Evolutionary conservation across 2,888 invertebrate genomes (phyloP).

Genomic region (Drosophila monieri): DNA sequence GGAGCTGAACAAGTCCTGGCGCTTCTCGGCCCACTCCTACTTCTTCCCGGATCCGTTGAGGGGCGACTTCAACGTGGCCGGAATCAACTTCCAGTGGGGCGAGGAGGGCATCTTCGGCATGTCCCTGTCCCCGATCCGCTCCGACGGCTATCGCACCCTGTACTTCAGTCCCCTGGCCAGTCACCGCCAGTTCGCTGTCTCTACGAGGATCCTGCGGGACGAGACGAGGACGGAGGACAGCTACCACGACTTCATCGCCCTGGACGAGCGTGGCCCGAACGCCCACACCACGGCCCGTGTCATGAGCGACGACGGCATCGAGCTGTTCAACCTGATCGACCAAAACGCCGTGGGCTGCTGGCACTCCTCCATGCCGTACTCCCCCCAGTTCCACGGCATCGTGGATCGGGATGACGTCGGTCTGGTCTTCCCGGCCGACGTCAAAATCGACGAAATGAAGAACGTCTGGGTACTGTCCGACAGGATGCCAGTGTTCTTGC

Average conservation of each 20-base stretch:
- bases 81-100: slow-evolving; percentile 93
- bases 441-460: slow-evolving; percentile 89
- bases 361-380: slow-evolving; percentile 88
- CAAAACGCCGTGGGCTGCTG: slow-evolving; percentile 93
- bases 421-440: slow-evolving; percentile 91
- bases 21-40: slow-evolving; percentile 89
- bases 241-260: slow-evolving; percentile 88
- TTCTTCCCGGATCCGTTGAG: slow-evolving; percentile 92
- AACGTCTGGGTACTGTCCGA: slow-evolving; percentile 93
- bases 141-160: slow-evolving; percentile 89
- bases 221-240: slow-evolving; percentile 88
- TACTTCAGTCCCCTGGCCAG: slow-evolving; percentile 93
- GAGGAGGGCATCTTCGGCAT: slow-evolving; percentile 93
- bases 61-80: slow-evolving; percentile 91
- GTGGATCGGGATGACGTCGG: slow-evolving; percentile 91
- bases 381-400: slow-evolving; percentile 88
- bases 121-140: slow-evolving; percentile 87
- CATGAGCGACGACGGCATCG: slow-evolving; percentile 90
- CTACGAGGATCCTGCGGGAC: slow-evolving; percentile 89
- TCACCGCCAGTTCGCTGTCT: slow-evolving; percentile 91
- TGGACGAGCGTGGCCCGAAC: slow-evolving; percentile 87
- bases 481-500: slow-evolving; percentile 91
- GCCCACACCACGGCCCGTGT: slow-evolving; percentile 90
- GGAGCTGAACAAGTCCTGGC: slow-evolving; percentile 91
- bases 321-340: slow-evolving; percentile 91